Percentiles rank a stretch among this genome's conserved stretches.
Evolutionary conservation across 2,797 vertebrate species (phyloP).

Genomic region (Lepidocolaptes lacrymiger): DNA sequence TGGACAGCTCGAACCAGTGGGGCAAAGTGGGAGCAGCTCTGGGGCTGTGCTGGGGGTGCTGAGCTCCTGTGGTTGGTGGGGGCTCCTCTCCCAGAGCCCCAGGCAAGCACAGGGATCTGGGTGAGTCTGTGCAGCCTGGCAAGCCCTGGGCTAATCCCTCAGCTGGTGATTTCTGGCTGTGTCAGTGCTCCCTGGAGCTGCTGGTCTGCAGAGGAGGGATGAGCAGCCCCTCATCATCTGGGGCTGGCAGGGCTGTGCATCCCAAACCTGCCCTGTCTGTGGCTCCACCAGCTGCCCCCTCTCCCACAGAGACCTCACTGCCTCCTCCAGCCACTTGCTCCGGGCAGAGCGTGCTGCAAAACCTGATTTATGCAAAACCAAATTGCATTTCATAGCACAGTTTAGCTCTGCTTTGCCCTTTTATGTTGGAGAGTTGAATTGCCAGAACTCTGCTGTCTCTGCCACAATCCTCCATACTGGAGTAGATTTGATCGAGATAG

Average conservation of each 20-base stretch:
- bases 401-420: not conserved
- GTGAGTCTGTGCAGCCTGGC: not conserved
- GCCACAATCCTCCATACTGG: not conserved
- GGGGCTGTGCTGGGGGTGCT: not conserved
- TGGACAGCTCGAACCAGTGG: not conserved
- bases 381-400: not conserved
- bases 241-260: fast-evolving
- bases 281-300: not conserved
- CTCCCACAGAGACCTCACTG: not conserved
- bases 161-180: fast-evolving
- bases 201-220: fast-evolving
- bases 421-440: not conserved
- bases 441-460: not conserved
- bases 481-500: not conserved
- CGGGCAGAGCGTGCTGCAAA: not conserved
- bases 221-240: fast-evolving
- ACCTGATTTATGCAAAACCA: slow-evolving; percentile 3
- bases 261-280: fast-evolving
- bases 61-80: not conserved
- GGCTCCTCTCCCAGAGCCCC: fast-evolving
- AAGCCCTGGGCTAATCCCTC: fast-evolving
- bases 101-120: fast-evolving
- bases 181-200: not conserved
- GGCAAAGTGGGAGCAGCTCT: not conserved
- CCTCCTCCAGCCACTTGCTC: not conserved